Conservation (phyloP, 2,888 invertebrate species). For the Caenorhabditis sp. region DNA sequence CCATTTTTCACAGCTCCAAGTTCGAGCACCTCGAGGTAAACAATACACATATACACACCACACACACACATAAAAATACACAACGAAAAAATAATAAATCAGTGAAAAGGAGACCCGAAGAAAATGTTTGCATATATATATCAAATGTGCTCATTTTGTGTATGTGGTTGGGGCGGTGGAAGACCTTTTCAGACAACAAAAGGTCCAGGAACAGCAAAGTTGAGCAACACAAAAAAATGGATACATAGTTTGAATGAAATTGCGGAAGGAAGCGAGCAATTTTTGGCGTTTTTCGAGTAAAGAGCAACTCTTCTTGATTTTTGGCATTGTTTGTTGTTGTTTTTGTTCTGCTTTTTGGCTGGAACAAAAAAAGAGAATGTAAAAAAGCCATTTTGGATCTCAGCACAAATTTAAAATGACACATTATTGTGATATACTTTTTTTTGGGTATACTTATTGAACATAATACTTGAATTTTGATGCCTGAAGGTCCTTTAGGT, state of each 20-base stretch:
- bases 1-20: too few relatives aligned
- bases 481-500: too few relatives aligned
- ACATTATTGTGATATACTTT: too few relatives aligned
- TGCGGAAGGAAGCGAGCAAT: not conserved
- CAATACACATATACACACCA: not conserved
- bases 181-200: not conserved
- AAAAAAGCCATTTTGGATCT: too few relatives aligned
- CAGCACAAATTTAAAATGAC: too few relatives aligned
- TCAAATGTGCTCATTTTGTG: not conserved
- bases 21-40: too few relatives aligned
- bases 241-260: not conserved
- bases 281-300: not conserved
- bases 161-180: too few relatives aligned
- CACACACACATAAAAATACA: not conserved
- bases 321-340: not conserved
- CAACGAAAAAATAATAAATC: not conserved
- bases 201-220: not conserved
- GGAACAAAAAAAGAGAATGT: not conserved
- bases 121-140: conserved; percentile 1
- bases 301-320: not conserved
- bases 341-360: not conserved
- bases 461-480: too few relatives aligned
- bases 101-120: not conserved
- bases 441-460: too few relatives aligned
- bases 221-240: not conserved